Conservation (phyloP, 2,888 invertebrate genomes). For the Stratiomys singularior region DNA sequence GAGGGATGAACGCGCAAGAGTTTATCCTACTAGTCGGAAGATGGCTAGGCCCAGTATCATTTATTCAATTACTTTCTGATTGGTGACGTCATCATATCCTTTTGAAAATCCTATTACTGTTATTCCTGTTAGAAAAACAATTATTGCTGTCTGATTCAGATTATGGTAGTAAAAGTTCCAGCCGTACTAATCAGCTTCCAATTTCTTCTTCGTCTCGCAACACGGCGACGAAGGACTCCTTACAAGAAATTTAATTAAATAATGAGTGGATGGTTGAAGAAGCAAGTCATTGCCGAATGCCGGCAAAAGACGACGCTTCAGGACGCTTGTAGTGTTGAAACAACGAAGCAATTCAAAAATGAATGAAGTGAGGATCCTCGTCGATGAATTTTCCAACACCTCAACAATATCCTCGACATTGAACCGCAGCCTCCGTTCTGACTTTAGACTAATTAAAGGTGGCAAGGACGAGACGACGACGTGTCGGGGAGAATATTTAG, state of each 20-base stretch:
- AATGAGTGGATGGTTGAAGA: not conserved
- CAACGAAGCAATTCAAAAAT: not conserved
- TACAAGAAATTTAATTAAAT: conserved; percentile 11
- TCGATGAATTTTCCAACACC: not conserved
- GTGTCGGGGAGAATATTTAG: conserved; percentile 19
- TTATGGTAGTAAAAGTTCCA: not conserved
- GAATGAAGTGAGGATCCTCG: too few relatives aligned
- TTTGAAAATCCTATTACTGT: conserved; percentile 42
- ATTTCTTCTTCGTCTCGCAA: too few relatives aligned
- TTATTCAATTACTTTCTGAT: conserved; percentile 41
- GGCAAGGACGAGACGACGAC: conserved; percentile 9
- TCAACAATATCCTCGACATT: not conserved
- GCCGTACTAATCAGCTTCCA: not conserved
- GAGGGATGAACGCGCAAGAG: conserved; percentile 23
- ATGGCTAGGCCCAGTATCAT: conserved; percentile 41
- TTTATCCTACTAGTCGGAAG: conserved; percentile 47
- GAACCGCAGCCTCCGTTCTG: not conserved
- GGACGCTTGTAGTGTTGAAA: not conserved
- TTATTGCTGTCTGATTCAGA: not conserved
- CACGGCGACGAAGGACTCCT: too few relatives aligned
- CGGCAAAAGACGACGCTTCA: not conserved
- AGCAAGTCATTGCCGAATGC: not conserved
- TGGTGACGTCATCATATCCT: conserved; percentile 47
- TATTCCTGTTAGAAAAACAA: conserved; percentile 24
- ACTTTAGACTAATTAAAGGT: conserved; percentile 35